Base-by-base conservation (phyloP, 2,888 invertebrate species). In the Dyspetes luteomarginatus region DNA sequence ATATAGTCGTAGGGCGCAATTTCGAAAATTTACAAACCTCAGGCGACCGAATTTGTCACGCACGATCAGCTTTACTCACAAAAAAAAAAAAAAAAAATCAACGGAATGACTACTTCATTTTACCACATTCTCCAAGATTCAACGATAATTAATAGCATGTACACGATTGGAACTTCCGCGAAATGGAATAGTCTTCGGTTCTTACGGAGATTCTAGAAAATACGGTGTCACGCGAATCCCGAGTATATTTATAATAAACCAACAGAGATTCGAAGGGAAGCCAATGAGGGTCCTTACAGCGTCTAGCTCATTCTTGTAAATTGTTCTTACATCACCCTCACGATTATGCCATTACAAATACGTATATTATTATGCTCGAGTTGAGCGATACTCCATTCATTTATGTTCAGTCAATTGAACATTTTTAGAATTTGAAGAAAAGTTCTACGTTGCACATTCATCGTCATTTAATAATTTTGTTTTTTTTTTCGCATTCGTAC, bases 301-400 rank as follows among this genome's bases (percentile, higher is more conserved):
- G 48, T 48, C 17, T 19, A 4, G 19, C 17, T 15, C 3, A 17
- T 17, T 17, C 7, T 4, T n/a, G 17, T 17, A 4, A n/a, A 7
- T 48, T 15, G 7, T n/a, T 5, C 17, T 48, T 19, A 19, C 3
- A 7, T 17, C 48, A 15, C 17, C 4, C n/a, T n/a, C n/a, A n/a
- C 26, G n/a, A 7, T 12, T n/a, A 28, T 56, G 28, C 56, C 17
- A 12, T 24, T 62, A 60, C 36, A 7, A 62, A 60, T 64, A 30
- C 17, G 15, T 19, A 48, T 56, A 36, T 78, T 36, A 43, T 68
- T 62, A 48, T 65, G 30, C 26, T 69, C n/a, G n/a, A n/a, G n/a
- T n/a, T n/a, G n/a, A n/a, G n/a, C n/a, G n/a, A n/a, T n/a, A n/a
- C n/a, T n/a, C n/a, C n/a, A n/a, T 30, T 19, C 9, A 28, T 78